Conservation (phyloP, 2,797 vertebrate species). For the Pagetopsis macropterus region DNA sequence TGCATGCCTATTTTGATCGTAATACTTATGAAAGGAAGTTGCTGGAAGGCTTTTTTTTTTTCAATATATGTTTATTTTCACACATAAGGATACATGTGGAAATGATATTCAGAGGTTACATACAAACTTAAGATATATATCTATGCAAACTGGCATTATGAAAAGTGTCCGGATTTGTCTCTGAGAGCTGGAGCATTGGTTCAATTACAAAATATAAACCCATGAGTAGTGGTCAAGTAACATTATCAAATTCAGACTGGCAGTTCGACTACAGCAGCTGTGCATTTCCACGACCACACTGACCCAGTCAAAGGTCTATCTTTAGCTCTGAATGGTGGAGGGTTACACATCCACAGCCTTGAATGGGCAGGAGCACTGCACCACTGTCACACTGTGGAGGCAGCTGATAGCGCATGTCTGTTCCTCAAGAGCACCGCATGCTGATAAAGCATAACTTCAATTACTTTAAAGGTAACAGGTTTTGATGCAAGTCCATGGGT, state of each 20-base stretch:
- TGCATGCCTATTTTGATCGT: neutral
- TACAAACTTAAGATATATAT: neutral
- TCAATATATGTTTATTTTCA: neutral
- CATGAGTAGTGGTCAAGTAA: conserved; percentile 42
- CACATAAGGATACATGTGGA: neutral
- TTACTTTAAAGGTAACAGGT: neutral
- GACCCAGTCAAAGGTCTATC: conserved; percentile 61
- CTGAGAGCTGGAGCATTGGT: conserved; percentile 28
- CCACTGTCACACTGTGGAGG: neutral
- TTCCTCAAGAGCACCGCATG: neutral
- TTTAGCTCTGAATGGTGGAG: conserved; percentile 63
- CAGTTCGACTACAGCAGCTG: conserved; percentile 61
- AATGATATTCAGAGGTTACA: neutral
- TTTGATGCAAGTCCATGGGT: neutral
- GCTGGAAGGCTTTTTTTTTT: neutral
- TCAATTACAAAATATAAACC: conserved; percentile 52
- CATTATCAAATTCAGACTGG: conserved; percentile 34
- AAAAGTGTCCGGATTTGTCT: conserved; percentile 13
- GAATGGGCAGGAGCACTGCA: conserved; percentile 60
- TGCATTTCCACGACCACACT: conserved; percentile 30
- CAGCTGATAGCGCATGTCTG: neutral
- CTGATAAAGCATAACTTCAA: too few relatives aligned
- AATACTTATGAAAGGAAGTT: neutral
- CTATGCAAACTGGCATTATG: conserved; percentile 11
- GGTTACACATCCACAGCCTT: conserved; percentile 56